phyloP scores from a whole-genome alignment of 2,797 vertebrate genomes.

The Girardinus metallicus region DNA sequence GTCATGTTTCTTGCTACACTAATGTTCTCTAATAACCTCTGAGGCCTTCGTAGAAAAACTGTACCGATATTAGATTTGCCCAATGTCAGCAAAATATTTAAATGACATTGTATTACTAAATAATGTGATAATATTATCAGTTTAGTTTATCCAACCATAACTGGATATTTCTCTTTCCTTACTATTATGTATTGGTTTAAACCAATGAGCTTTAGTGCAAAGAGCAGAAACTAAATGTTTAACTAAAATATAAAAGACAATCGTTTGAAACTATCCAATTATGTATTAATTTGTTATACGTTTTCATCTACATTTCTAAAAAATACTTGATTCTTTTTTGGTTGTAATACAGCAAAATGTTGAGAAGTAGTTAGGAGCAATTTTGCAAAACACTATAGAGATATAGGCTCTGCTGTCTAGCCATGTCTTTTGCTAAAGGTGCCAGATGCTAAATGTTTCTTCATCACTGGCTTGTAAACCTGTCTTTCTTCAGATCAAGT shows the following conservation, averaged over 20 bases:
- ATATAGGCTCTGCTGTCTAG: constrained; percentile 17
- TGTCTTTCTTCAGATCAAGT: constrained; percentile 14
- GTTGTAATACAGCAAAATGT: background rate
- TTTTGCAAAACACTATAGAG: background rate
- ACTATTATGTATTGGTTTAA: background rate
- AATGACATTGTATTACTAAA: background rate
- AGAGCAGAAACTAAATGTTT: background rate
- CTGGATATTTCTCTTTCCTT: background rate
- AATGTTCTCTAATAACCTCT: background rate
- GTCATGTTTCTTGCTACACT: background rate
- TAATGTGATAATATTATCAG: background rate
- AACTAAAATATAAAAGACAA: background rate
- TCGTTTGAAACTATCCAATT: background rate
- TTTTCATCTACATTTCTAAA: background rate
- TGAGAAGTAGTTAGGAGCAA: background rate
- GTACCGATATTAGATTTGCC: background rate
- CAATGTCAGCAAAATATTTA: background rate
- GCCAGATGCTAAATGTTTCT: constrained; percentile 22
- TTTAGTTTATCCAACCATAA: background rate
- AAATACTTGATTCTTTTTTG: too few species aligned
- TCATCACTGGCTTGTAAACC: constrained; percentile 39
- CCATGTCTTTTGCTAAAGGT: constrained; percentile 4
- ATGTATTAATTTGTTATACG: background rate
- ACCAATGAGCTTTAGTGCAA: background rate
- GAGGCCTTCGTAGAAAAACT: background rate